Base-by-base conservation (phyloP, 2,113 vertebrate species). In the Spea bombifrons region DNA sequence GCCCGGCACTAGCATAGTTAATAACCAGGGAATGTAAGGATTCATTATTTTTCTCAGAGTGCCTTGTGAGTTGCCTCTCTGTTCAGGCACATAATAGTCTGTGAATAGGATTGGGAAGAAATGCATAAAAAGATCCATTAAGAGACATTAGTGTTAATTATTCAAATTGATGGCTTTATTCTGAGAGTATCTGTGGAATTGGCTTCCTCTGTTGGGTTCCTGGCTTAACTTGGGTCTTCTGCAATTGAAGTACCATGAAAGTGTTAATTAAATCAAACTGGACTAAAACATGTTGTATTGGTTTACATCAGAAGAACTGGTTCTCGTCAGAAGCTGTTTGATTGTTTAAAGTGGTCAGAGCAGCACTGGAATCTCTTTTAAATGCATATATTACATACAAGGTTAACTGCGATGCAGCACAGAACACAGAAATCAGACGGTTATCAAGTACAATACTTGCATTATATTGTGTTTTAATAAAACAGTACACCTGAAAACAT, bases 101-200 rank as follows among this genome's bases (percentile, higher is more conserved):
- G 69, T 72, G 76, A 72, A 79, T 43, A 79, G 59, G 63, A 72
- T 66, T 79, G 69, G 49, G 8, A 72, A 79, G 69, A 79, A 66
- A 72, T 55, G 69, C 76, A 79, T 72, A 79, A 79, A 66, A 79
- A 66, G 76, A 72, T 59, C 76, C 76, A 79, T 79, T 79, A 79
- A 72, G 66, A 79, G 69, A 57, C 76, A 79, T 79, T 79, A 79
- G 61, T 73, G 61, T 79, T 73, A 79, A 79, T 79, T 79, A 79
- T 79, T 79, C 76, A 79, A 79, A 57, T 65, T 79, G 76, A 79
- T 12, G 49, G 69, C 45, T 79, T 79, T 72, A 79, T 69, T 76
- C 75, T 48, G 53, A 61, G 53, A 63, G 67, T 66, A 48, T 79
- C 57, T 79, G 64, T 66, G 15, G 52, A 59, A 69, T 69, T 72